Evolutionary conservation across 2,888 invertebrate species (phyloP).

Genomic region (Eristalis pertinax): DNA sequence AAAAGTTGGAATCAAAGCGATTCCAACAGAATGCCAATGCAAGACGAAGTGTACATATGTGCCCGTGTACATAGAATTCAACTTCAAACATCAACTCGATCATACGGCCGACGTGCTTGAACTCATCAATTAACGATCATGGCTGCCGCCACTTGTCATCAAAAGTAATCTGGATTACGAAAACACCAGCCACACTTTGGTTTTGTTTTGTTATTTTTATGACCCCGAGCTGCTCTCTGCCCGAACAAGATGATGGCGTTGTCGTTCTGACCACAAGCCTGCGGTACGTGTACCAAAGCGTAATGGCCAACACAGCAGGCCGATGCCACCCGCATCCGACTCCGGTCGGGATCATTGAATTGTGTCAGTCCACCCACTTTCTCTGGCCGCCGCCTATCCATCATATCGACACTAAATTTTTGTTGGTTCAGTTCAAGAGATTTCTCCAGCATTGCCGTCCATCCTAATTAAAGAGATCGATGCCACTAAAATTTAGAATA

Average conservation of each 20-base stretch:
- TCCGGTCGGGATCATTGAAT: neutral
- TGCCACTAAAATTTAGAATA: constrained; percentile 15
- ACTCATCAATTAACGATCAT: constrained; percentile 15
- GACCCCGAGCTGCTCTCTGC: neutral
- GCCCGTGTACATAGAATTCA: too few relatives aligned
- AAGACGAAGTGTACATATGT: neutral
- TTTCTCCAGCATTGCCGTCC: constrained; percentile 11
- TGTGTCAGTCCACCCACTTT: constrained; percentile 25
- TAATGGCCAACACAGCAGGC: constrained; percentile 9
- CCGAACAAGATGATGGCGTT: neutral
- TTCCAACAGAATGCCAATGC: neutral
- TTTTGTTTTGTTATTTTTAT: neutral
- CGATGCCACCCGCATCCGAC: constrained; percentile 21
- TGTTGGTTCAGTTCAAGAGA: neutral
- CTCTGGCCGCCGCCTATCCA: neutral
- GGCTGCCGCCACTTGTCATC: neutral
- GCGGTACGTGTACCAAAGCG: neutral
- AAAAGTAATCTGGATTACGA: constrained; percentile 23
- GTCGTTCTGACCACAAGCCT: neutral
- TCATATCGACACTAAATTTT: too few relatives aligned
- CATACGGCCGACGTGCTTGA: constrained; percentile 23
- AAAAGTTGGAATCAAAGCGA: neutral
- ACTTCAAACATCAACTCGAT: neutral
- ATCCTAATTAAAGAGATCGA: constrained; percentile 19
- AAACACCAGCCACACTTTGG: constrained; percentile 10